These are phyloP conservation scores for Heteromyza rotundicornis DNA, from an alignment of 2,888 invertebrate species.

Conservation along the genomic window DNA sequence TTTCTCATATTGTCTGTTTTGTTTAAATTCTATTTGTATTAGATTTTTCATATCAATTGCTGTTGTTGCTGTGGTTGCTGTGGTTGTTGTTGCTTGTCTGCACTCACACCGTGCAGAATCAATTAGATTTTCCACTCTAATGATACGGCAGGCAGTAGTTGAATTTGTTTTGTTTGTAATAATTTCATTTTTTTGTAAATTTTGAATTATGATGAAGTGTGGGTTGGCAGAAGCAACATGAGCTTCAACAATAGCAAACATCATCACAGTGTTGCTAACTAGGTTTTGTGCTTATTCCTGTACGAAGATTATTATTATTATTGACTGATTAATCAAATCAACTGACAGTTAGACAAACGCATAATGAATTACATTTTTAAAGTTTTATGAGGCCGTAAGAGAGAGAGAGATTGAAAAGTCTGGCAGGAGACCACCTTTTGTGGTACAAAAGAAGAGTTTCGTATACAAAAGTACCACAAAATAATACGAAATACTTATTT, in stretches of 20 bases:
- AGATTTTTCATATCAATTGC: too few relatives aligned
- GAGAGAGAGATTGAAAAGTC: too few relatives aligned
- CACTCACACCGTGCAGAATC: neutral
- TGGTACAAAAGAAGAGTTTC: too few relatives aligned
- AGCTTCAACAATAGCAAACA: neutral
- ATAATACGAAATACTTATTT: too few relatives aligned
- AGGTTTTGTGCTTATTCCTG: neutral
- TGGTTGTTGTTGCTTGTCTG: too few relatives aligned
- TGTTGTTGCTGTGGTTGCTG: too few relatives aligned
- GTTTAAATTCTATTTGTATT: neutral
- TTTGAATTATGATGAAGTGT: slow-evolving; percentile 13
- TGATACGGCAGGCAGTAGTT: neutral
- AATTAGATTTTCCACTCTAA: slow-evolving; percentile 16
- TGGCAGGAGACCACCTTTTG: too few relatives aligned
- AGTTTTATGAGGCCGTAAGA: too few relatives aligned
- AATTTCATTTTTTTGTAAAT: too few relatives aligned
- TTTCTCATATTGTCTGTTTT: neutral
- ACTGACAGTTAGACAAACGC: slow-evolving; percentile 10
- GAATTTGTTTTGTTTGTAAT: too few relatives aligned
- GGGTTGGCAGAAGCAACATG: slow-evolving; percentile 3
- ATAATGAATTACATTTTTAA: slow-evolving; percentile 5
- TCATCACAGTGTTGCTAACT: neutral
- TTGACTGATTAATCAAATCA: slow-evolving; percentile 15
- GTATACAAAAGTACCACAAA: too few relatives aligned
- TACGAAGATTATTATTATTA: neutral